Evolutionary conservation across 2,797 vertebrate genomes (phyloP).

Genomic region (Spatula clypeata): DNA sequence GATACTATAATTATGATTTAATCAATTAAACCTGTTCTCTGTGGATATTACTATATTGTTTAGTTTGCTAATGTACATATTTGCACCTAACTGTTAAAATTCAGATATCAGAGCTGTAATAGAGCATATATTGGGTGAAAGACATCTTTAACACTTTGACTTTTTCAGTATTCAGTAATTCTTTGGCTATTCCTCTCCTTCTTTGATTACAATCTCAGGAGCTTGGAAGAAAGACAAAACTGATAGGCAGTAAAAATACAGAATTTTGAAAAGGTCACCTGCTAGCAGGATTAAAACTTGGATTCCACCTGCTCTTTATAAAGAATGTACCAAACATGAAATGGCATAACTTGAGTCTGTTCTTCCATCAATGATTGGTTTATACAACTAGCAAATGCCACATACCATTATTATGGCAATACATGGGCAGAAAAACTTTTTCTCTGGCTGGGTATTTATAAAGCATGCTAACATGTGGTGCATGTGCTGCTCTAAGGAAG

Average conservation of each 20-base stretch:
- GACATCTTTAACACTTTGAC: slow-evolving; percentile 36
- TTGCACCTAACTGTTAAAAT: slow-evolving; percentile 62
- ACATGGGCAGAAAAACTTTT: not conserved
- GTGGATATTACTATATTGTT: slow-evolving; percentile 55
- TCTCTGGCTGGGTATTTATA: not conserved
- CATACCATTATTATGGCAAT: not conserved
- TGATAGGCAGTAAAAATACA: slow-evolving; percentile 78
- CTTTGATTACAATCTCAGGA: slow-evolving; percentile 77
- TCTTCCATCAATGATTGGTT: slow-evolving; percentile 22
- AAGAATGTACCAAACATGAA: slow-evolving; percentile 62
- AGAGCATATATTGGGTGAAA: not conserved
- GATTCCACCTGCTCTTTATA: slow-evolving; percentile 68
- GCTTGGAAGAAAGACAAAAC: slow-evolving; percentile 74
- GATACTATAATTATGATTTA: slow-evolving; percentile 43
- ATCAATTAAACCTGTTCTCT: slow-evolving; percentile 47
- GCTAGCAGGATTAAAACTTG: slow-evolving; percentile 71
- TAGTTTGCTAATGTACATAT: slow-evolving; percentile 67
- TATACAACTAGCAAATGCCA: slow-evolving; percentile 42
- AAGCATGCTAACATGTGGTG: not conserved
- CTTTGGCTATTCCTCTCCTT: slow-evolving; percentile 66
- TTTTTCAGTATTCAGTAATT: slow-evolving; percentile 72
- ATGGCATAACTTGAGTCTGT: slow-evolving; percentile 35
- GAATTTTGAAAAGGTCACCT: slow-evolving; percentile 82
- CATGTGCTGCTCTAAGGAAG: not conserved
- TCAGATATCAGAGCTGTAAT: slow-evolving; percentile 3